Base-by-base conservation (phyloP, 1,140 invertebrate species). In the Cryptotermes secundus region DNA sequence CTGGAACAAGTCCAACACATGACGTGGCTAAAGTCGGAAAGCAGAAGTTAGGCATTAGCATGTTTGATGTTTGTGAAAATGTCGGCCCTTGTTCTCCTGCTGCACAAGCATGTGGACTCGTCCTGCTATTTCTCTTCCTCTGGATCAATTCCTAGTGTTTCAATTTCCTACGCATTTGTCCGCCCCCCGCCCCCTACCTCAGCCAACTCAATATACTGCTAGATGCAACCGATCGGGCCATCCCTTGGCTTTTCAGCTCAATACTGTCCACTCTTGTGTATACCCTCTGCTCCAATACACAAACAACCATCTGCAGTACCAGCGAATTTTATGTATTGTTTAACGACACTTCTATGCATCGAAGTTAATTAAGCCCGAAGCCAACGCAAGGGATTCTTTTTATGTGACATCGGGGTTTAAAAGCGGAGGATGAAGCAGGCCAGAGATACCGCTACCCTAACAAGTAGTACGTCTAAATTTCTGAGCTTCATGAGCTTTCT, bases 231-330 rank as follows among this genome's bases (percentile, higher is more conserved):
- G 59, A 72, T 72, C 59, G 14, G 59, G 26, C n/a, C 31, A 26
- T 72, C 59, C 59, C 59, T 72, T 12, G 26, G 59, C 59, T 72
- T 72, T 72, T 72, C 59, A 72, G 59, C 26, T 72, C 59, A 72
- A 72, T 72, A 72, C 31, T 72, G 59, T 72, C 59, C 59, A 72
- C 59, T 72, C 59, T 72, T 72, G 59, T 72, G 26, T 72, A 72
- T 72, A 72, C 59, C 1, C 59, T 72, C 59, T 72, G 59, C 59
- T 72, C 59, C 59, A 72, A 59, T 59, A 59, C 22, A 59, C 53
- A 59, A n/a, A 22, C 53, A n/a, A 31, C 59, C 59, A 72, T 72
- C 59, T 26, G 14, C 59, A 72, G n/a, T 72, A 72, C 26, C 59
- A 72, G 26, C 59, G 26, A 72, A 72, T 31, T 72, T 72, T 72